Evolutionary conservation across 2,113 vertebrate genomes (phyloP).

Genomic region (Antechinus flavipes): DNA sequence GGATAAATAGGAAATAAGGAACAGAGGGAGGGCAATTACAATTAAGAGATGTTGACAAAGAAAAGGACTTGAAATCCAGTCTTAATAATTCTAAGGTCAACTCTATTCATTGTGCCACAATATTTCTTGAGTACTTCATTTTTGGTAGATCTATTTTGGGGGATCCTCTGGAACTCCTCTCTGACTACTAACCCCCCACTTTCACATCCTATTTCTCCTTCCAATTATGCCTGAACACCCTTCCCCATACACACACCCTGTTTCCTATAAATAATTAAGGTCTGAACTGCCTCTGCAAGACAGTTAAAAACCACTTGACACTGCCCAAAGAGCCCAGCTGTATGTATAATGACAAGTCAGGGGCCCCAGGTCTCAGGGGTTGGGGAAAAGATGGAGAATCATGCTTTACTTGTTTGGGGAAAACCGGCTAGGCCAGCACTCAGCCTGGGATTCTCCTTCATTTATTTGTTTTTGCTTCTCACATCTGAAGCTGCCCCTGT

Average conservation of each 20-base stretch:
- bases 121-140: neutral
- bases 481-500: neutral
- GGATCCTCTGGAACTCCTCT: neutral
- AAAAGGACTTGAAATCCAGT: too few relatives aligned
- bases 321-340: neutral
- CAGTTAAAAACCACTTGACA: neutral
- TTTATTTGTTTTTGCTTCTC: conserved; percentile 31
- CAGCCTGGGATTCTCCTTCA: conserved; percentile 38
- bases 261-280: neutral
- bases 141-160: neutral
- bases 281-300: neutral
- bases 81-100: neutral
- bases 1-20: neutral
- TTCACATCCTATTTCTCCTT: neutral
- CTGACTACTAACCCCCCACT: neutral
- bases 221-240: neutral
- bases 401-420: conserved; percentile 52
- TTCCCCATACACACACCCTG: neutral
- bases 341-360: conserved; percentile 21
- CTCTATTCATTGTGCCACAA: neutral
- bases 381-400: conserved; percentile 10
- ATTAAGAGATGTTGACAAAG: neutral
- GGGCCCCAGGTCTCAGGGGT: conserved; percentile 28
- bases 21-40: neutral
- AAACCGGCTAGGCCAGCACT: conserved; percentile 66